Conservation (phyloP, 1,140 invertebrate species). For the Achroia grisella region DNA sequence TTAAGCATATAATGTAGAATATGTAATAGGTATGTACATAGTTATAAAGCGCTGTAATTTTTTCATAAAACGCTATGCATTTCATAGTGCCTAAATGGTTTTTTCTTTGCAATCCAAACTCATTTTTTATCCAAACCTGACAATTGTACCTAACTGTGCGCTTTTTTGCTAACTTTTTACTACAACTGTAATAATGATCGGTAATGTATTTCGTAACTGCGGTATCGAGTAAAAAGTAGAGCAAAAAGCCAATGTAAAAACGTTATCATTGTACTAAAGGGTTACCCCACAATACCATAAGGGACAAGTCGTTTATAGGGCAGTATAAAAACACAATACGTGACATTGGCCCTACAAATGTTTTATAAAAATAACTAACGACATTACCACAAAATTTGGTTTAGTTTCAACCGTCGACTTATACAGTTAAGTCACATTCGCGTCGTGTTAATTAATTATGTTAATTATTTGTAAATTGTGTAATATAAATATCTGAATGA, state of each 20-base stretch:
- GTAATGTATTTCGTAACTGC: slow-evolving; percentile 58
- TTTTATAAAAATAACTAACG: slow-evolving; percentile 49
- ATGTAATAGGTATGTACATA: no score
- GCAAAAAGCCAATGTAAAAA: slow-evolving; percentile 53
- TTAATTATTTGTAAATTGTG: not conserved
- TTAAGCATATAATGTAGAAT: no score
- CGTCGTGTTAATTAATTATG: slow-evolving; percentile 10
- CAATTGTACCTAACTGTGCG: no score
- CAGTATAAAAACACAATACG: slow-evolving; percentile 55
- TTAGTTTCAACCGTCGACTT: slow-evolving; percentile 35
- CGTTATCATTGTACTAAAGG: slow-evolving; percentile 37
- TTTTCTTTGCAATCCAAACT: not conserved
- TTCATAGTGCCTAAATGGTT: no score
- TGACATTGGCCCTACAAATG: slow-evolving; percentile 48
- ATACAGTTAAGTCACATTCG: slow-evolving; percentile 20
- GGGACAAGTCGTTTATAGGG: slow-evolving; percentile 44
- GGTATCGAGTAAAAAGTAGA: slow-evolving; percentile 52
- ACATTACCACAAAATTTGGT: slow-evolving; percentile 27
- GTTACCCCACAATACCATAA: slow-evolving; percentile 43
- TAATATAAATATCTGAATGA: no score
- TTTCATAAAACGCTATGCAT: no score
- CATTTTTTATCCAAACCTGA: no score
- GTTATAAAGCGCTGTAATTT: no score
- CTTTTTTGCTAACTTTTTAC: slow-evolving; percentile 25
- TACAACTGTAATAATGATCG: slow-evolving; percentile 28